phyloP scores from a whole-genome alignment of 2,888 invertebrate genomes.

The Euspilapteryx auroguttella region DNA sequence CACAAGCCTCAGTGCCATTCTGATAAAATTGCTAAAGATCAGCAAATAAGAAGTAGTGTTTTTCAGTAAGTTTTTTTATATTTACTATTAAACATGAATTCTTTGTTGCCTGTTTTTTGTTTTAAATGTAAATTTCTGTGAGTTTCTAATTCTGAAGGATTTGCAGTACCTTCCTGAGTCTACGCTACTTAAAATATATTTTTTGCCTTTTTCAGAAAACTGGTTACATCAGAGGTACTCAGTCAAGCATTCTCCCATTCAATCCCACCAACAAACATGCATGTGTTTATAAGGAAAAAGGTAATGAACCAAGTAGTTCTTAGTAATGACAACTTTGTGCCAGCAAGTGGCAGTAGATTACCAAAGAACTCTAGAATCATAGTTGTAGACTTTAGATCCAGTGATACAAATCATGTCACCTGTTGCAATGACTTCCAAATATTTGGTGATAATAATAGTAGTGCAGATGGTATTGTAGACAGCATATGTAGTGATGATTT shows the following conservation, averaged over 20 bases:
- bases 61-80: constrained; percentile 28
- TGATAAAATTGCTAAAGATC: constrained; percentile 31
- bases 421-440: constrained; percentile 40
- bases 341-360: constrained; percentile 30
- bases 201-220: constrained; percentile 26
- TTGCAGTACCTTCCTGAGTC: too few relatives aligned
- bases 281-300: constrained; percentile 46
- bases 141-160: too few relatives aligned
- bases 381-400: constrained; percentile 29
- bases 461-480: constrained; percentile 14
- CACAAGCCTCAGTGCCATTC: constrained; percentile 46
- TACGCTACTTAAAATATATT: too few relatives aligned
- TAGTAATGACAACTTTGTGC: constrained; percentile 33
- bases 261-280: constrained; percentile 46
- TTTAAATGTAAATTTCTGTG: too few relatives aligned
- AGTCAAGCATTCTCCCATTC: constrained; percentile 34
- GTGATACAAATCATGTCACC: constrained; percentile 18
- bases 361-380: constrained; percentile 33
- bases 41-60: constrained; percentile 35
- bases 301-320: constrained; percentile 13
- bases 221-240: constrained; percentile 45
- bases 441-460: constrained; percentile 31
- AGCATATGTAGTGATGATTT: constrained; percentile 14
- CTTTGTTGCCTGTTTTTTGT: not conserved
- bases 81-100: not conserved